phyloP scores from a whole-genome alignment of 2,888 invertebrate species.

The Chrysolina oricalcia region DNA sequence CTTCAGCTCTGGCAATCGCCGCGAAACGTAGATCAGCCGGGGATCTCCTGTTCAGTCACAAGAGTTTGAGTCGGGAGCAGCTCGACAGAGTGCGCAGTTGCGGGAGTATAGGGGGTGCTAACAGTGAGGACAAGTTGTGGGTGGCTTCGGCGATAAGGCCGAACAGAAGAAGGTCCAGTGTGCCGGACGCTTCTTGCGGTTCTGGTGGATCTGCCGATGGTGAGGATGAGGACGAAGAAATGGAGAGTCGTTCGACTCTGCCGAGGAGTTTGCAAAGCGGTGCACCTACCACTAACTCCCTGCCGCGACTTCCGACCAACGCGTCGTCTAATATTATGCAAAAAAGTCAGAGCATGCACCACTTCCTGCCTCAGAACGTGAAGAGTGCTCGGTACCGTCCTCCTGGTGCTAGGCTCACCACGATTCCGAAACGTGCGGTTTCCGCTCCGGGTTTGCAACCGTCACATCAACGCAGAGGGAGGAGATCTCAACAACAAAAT shows the following conservation, averaged over 20 bases:
- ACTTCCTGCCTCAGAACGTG: constrained; percentile 77
- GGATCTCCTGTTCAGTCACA: constrained; percentile 85
- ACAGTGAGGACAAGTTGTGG: constrained; percentile 73
- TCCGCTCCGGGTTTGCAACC: constrained; percentile 85
- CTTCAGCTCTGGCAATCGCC: constrained; percentile 80
- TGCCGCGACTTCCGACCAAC: constrained; percentile 83
- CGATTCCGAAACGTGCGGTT: constrained; percentile 81
- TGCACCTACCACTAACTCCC: constrained; percentile 81
- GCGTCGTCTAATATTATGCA: constrained; percentile 70
- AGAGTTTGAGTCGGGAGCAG: constrained; percentile 85
- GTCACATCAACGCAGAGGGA: constrained; percentile 76
- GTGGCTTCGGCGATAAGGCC: constrained; percentile 66
- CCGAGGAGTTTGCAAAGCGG: constrained; percentile 78
- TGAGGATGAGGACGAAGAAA: constrained; percentile 68
- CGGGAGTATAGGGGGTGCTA: constrained; percentile 85
- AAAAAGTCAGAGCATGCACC: constrained; percentile 79
- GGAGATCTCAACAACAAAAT: constrained; percentile 67
- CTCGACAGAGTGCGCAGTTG: constrained; percentile 84
- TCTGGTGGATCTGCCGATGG: constrained; percentile 73
- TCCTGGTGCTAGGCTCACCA: constrained; percentile 81
- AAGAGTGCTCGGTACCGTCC: constrained; percentile 92
- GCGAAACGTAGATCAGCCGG: constrained; percentile 88
- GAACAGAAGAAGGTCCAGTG: constrained; percentile 73
- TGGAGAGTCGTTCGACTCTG: constrained; percentile 74
- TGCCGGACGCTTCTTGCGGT: constrained; percentile 74